Evolutionary conservation across 2,113 vertebrate genomes (phyloP).

Genomic region (Spermophilus dauricus): DNA sequence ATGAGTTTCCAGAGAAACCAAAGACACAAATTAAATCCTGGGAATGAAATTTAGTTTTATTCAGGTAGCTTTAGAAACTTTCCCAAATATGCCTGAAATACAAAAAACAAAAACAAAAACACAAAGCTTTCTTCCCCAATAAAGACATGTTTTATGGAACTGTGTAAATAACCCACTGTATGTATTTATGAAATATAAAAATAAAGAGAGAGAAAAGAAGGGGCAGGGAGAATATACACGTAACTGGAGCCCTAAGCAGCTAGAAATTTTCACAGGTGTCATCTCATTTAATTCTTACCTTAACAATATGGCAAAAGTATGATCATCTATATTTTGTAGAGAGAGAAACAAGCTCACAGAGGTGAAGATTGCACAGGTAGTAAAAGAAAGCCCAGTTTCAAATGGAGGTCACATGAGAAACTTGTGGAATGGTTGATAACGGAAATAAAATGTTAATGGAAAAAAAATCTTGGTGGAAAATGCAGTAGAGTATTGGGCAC

Average conservation of each 20-base stretch:
- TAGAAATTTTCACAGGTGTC: neutral
- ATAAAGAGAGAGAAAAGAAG: neutral
- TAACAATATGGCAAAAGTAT: neutral
- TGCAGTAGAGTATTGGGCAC: neutral
- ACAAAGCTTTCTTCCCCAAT: neutral
- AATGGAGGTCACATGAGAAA: neutral
- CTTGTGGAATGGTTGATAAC: neutral
- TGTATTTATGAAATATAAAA: neutral
- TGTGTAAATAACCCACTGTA: neutral
- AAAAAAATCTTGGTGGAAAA: conserved; percentile 11
- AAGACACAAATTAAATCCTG: conserved; percentile 2
- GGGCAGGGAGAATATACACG: neutral
- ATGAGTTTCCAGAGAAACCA: neutral
- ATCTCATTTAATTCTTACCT: neutral
- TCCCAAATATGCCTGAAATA: neutral
- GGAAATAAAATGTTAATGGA: conserved; percentile 24
- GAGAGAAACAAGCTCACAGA: neutral
- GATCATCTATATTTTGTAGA: neutral
- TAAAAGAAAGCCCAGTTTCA: neutral
- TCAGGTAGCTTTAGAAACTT: neutral
- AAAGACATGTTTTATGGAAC: neutral
- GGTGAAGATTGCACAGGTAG: neutral
- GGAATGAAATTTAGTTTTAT: neutral
- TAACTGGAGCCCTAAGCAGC: neutral
- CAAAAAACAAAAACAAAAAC: too few species aligned